These are phyloP conservation scores for Cataglyphis altisquamis DNA, from an alignment of 2,888 invertebrate species.

Conservation along the genomic window DNA sequence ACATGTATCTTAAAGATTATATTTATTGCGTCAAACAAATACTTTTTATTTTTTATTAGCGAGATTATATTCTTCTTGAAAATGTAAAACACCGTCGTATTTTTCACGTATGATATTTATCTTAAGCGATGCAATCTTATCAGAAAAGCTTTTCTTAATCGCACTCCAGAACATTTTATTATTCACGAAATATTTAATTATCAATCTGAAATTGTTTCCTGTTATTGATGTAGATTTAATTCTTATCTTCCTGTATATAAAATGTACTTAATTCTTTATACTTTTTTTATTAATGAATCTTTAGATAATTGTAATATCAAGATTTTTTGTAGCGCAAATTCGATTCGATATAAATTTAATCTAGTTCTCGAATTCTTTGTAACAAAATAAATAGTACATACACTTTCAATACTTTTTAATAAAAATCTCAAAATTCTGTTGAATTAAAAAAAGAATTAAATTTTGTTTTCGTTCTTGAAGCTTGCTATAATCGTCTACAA, in stretches of 20 bases:
- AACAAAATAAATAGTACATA: constrained; percentile 3
- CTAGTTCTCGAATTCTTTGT: background rate
- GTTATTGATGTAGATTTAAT: background rate
- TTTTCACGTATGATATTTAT: background rate
- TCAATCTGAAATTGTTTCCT: background rate
- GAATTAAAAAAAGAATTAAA: background rate
- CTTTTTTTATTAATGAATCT: background rate
- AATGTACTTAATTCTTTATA: background rate
- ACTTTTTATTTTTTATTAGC: background rate
- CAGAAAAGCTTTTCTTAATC: background rate
- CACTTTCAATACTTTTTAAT: background rate
- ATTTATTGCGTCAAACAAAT: background rate
- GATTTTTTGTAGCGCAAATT: background rate
- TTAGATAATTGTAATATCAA: background rate
- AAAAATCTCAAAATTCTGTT: background rate
- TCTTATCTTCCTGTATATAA: background rate
- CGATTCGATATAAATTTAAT: background rate
- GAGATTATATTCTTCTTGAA: background rate
- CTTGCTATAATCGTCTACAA: background rate
- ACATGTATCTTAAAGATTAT: background rate
- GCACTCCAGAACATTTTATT: background rate
- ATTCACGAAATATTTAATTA: background rate
- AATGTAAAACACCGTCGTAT: background rate
- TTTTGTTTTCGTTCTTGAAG: background rate
- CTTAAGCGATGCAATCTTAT: constrained; percentile 22